These are phyloP conservation scores for Dendrolimus houi DNA, from an alignment of 2,888 invertebrate species.

Conservation along the genomic window DNA sequence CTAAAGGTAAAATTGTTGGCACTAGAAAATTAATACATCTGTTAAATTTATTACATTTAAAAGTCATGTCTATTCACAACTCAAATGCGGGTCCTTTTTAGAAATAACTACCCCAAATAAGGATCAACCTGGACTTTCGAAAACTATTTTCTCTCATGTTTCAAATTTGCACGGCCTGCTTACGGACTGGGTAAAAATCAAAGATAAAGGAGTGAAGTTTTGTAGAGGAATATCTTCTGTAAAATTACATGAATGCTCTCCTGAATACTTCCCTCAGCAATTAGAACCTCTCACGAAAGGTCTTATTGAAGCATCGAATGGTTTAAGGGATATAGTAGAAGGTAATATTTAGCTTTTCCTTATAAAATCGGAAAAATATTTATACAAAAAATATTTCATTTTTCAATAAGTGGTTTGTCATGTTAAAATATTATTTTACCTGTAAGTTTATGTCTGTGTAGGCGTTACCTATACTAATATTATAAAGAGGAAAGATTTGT, in stretches of 20 bases:
- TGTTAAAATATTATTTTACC: no score
- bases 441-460: no score
- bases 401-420: no score
- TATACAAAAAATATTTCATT: no score
- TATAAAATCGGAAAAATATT: no score
- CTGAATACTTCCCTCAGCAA: constrained; percentile 50
- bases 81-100: constrained; percentile 20
- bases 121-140: constrained; percentile 46
- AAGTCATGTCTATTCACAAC: background rate
- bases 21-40: background rate
- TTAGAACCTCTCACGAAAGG: constrained; percentile 38
- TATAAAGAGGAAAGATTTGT: no score
- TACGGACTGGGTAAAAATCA: constrained; percentile 45
- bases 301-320: constrained; percentile 35
- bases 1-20: constrained; percentile 32
- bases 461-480: no score
- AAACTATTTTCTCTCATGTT: constrained; percentile 54
- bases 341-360: constrained; percentile 22
- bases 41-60: background rate
- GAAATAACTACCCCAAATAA: constrained; percentile 48
- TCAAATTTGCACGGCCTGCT: constrained; percentile 43
- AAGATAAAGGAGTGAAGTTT: constrained; percentile 44
- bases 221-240: constrained; percentile 42
- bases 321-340: constrained; percentile 39
- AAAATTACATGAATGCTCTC: constrained; percentile 47